Evolutionary conservation across 2,888 invertebrate genomes (phyloP), one percentile per base, ranked within the genome.

Genomic region (Melitaea athalia): DNA sequence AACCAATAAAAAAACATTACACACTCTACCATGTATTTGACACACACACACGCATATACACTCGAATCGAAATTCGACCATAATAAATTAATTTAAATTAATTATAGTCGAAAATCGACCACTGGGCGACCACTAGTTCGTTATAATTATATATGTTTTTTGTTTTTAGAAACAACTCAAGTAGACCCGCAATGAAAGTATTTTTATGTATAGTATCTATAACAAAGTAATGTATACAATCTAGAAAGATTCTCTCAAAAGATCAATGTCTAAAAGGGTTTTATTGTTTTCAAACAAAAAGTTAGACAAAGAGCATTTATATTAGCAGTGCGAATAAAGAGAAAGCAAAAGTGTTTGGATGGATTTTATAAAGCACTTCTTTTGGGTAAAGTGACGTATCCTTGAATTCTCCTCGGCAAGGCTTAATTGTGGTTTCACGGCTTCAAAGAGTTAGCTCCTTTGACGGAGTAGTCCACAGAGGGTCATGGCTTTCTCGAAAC

Each of bases 361-460:
- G 75, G 81, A 79, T 80, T 79, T 81, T 76, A 75, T 82, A 84
- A 82, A 85, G 83, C 81, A 83, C 84, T 88, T 89, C 88, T 84
- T 86, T 82, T 74, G 76, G 79, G 81, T 79, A 83, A 85, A 86
- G 84, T 83, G 86, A 86, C 80, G 83, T 83, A 88, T 86, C 90
- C 91, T 91, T 89, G 87, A 87, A 87, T 86, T 87, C 86, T 85
- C 83, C 81, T 82, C 81, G 86, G 90, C 83, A 86, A 90, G 87
- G 87, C 86, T 90, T 89, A 89, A 91, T 91, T 91, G 90, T 88
- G 89, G 88, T 88, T 88, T 87, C 82, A 80, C 85, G 83, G 85
- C 89, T 90, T 88, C 91, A 91, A 91, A 91, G 91, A 91, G 91
- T 90, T 90, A 85, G 81, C 74, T 81, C 84, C 86, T 89, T 90